These are phyloP conservation scores for Synanthedon formicaeformis DNA, from an alignment of 2,888 invertebrate species.

Conservation along the genomic window DNA sequence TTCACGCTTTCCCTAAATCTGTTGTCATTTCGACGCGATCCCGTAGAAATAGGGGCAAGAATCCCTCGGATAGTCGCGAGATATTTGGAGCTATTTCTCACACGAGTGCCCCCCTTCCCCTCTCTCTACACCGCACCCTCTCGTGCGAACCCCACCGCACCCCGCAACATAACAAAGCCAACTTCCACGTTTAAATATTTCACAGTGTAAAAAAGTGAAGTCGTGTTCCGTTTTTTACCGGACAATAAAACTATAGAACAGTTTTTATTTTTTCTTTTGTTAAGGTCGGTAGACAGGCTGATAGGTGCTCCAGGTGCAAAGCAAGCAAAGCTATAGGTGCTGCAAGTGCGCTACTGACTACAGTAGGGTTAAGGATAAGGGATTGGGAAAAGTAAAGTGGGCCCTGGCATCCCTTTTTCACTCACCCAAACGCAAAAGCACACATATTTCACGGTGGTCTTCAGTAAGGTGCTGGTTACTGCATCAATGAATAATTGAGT, in stretches of 20 bases:
- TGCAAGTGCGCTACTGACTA: no score
- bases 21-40: slow-evolving; percentile 66
- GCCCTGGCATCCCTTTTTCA: no score
- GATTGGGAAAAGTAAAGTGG: no score
- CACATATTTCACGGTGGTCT: no score
- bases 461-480: no score
- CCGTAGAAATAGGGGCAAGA: slow-evolving; percentile 56
- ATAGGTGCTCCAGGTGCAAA: no score
- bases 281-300: no score
- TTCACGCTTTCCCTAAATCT: slow-evolving; percentile 67
- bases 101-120: slow-evolving; percentile 28
- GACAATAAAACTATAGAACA: slow-evolving; percentile 4
- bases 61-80: slow-evolving; percentile 58
- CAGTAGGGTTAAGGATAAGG: no score
- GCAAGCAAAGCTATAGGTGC: no score
- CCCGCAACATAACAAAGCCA: slow-evolving; percentile 15
- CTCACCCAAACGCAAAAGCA: no score
- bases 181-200: slow-evolving; percentile 57
- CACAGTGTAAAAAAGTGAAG: slow-evolving; percentile 50
- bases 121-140: slow-evolving; percentile 9
- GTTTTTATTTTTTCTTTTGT: no score
- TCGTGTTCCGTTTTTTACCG: slow-evolving; percentile 40
- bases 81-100: slow-evolving; percentile 63
- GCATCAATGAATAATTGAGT: no score
- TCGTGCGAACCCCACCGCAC: slow-evolving; percentile 10